These are phyloP conservation scores for Girardinus metallicus DNA, from an alignment of 2,797 vertebrate species.

Conservation along the genomic window DNA sequence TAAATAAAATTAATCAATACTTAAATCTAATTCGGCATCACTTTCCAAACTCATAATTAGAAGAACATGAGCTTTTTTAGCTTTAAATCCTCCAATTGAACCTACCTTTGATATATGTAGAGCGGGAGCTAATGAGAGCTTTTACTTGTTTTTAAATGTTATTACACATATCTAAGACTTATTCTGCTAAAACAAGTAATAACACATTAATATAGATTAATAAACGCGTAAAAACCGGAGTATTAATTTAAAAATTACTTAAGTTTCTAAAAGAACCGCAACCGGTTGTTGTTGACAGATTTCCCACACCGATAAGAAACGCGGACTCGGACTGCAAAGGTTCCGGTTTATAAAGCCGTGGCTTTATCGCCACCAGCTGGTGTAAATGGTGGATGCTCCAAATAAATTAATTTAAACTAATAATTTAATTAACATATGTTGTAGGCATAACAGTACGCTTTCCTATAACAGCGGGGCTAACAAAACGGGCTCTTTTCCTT, in stretches of 20 bases:
- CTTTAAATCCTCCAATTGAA: not conserved
- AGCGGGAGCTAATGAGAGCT: not conserved
- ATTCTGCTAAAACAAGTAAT: not conserved
- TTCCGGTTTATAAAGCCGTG: conserved; percentile 45
- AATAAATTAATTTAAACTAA: not conserved
- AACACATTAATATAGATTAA: rapidly evolving
- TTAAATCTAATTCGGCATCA: not conserved
- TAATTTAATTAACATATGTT: not conserved
- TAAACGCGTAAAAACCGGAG: not conserved
- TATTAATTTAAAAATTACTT: not conserved
- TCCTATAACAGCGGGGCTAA: no score
- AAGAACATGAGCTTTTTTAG: not conserved
- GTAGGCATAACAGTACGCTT: no score
- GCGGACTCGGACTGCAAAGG: conserved; percentile 11
- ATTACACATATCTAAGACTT: not conserved
- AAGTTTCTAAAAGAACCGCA: rapidly evolving
- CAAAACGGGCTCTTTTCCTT: not conserved
- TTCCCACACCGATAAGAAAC: conserved; percentile 42
- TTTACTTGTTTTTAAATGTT: not conserved
- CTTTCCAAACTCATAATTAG: not conserved
- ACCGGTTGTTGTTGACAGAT: not conserved
- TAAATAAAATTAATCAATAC: rapidly evolving
- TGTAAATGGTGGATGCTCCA: not conserved
- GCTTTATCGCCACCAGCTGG: not conserved
- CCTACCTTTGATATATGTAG: not conserved